Evolutionary conservation across 2,113 vertebrate genomes (phyloP).

Genomic region (Chrysemys picta): DNA sequence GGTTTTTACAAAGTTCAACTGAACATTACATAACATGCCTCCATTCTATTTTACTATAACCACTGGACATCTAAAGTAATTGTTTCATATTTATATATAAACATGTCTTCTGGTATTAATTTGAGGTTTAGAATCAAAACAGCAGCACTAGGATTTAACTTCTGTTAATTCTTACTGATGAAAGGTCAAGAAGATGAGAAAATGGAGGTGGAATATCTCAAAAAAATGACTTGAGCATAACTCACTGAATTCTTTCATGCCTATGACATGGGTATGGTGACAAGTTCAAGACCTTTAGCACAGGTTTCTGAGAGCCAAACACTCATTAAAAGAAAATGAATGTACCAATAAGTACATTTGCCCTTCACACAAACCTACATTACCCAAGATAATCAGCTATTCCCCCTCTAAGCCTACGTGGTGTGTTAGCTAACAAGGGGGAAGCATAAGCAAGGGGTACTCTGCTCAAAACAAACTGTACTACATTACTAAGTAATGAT

Average conservation of each 20-base stretch:
- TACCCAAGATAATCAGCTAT: neutral
- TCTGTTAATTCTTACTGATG: neutral
- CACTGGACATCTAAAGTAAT: constrained; percentile 28
- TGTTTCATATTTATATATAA: constrained; percentile 27
- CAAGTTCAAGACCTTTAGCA: neutral
- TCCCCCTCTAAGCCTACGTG: neutral
- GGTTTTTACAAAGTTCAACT: neutral
- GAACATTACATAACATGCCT: neutral
- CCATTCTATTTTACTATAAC: constrained; percentile 6
- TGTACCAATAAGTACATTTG: neutral
- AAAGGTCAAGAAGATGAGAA: constrained; percentile 31
- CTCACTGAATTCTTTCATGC: neutral
- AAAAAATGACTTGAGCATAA: neutral
- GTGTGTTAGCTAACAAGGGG: neutral
- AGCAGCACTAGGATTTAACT: neutral
- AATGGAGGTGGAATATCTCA: neutral
- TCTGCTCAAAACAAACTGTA: neutral
- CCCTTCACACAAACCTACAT: neutral
- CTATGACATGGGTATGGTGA: neutral
- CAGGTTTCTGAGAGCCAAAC: neutral
- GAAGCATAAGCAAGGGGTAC: neutral
- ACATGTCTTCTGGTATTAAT: neutral
- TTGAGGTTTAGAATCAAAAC: neutral
- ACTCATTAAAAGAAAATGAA: neutral
- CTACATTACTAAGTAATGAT: neutral